phyloP scores from a whole-genome alignment of 2,888 invertebrate species.

The Rhimphoctona megacephalus region DNA sequence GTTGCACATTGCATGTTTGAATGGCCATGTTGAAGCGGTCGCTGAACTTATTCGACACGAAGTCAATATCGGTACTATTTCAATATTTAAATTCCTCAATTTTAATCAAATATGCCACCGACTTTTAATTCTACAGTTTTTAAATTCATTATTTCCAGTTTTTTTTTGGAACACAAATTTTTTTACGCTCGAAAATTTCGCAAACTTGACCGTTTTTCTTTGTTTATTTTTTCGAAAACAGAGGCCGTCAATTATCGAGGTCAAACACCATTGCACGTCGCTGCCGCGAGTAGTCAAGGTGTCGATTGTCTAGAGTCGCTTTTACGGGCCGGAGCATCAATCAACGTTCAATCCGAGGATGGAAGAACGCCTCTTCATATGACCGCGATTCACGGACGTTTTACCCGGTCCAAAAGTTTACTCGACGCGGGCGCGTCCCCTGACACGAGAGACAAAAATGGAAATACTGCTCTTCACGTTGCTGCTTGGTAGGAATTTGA shows the following conservation, averaged over 20 bases:
- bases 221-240: conserved; percentile 46
- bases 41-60: conserved; percentile 85
- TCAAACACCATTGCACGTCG: conserved; percentile 88
- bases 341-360: conserved; percentile 87
- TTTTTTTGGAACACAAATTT: background rate
- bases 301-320: conserved; percentile 87
- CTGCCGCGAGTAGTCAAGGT: conserved; percentile 87
- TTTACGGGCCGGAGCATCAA: conserved; percentile 86
- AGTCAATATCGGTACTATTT: conserved; percentile 84
- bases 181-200: background rate
- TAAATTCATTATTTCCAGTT: background rate
- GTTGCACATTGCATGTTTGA: conserved; percentile 87
- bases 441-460: conserved; percentile 87
- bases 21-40: conserved; percentile 87
- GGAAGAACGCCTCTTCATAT: conserved; percentile 88
- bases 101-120: background rate
- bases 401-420: conserved; percentile 87
- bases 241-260: conserved; percentile 86
- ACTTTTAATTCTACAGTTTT: background rate
- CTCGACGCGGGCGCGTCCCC: conserved; percentile 87
- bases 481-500: conserved; percentile 86
- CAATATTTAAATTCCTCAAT: background rate
- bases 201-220: background rate
- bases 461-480: conserved; percentile 88
- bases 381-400: conserved; percentile 89